phyloP scores from a whole-genome alignment of 2,797 vertebrate species.

The Phalanger gymnotis region DNA sequence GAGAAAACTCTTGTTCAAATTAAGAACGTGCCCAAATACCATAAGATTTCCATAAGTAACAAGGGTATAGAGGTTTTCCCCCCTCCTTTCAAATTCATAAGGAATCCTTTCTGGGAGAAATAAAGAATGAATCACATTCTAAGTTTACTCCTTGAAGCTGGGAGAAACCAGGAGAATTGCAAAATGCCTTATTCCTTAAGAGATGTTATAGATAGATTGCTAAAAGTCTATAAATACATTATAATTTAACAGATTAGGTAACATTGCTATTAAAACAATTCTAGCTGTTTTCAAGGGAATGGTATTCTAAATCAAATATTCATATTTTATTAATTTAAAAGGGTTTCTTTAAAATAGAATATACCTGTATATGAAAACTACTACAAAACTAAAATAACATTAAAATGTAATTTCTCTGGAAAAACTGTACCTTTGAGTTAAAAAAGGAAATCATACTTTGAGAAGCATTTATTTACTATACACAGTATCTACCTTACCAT shows the following conservation, averaged over 20 bases:
- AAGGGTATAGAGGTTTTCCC: conserved; percentile 40
- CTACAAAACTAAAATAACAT: conserved; percentile 11
- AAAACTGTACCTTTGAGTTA: conserved; percentile 50
- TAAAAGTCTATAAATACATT: conserved; percentile 50
- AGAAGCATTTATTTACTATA: background rate
- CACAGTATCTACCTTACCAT: background rate
- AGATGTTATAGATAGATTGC: conserved; percentile 35
- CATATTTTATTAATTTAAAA: conserved; percentile 32
- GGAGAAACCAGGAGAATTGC: conserved; percentile 30
- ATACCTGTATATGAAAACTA: background rate
- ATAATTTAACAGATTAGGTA: background rate
- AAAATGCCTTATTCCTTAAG: background rate
- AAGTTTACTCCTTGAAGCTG: conserved; percentile 12
- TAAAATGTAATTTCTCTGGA: conserved; percentile 47
- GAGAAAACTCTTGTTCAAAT: background rate
- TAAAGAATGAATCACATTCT: conserved; percentile 21
- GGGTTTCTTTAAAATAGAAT: conserved; percentile 49
- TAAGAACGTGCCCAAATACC: background rate
- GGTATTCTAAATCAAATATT: conserved; percentile 35
- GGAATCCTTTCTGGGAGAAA: background rate
- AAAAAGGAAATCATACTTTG: background rate
- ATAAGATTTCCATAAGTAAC: conserved; percentile 28
- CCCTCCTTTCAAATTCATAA: background rate
- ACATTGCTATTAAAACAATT: conserved; percentile 26
- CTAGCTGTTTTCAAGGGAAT: conserved; percentile 27